Conservation (phyloP, 1,140 invertebrate genomes). For the Drosophila chauvacae region DNA sequence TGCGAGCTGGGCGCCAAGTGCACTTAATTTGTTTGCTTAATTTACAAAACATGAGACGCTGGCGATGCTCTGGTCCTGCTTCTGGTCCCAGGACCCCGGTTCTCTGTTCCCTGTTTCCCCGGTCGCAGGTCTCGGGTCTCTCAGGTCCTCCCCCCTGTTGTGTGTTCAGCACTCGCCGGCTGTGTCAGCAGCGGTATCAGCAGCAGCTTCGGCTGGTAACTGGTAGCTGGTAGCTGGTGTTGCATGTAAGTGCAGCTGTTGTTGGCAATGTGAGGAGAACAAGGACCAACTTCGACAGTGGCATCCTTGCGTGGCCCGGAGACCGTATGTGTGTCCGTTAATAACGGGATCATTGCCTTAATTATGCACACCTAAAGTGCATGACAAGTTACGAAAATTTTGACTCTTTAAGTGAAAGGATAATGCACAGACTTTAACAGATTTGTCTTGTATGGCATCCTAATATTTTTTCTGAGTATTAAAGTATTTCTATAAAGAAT, state of each 20-base stretch:
- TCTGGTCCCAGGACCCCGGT: conserved; percentile 15
- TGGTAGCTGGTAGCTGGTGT: conserved; percentile 22
- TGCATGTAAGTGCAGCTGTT: conserved; percentile 55
- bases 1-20: conserved; percentile 69
- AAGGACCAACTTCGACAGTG: conserved; percentile 44
- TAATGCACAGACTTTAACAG: not conserved
- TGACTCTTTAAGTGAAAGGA: not conserved
- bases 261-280: conserved; percentile 46
- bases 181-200: conserved; percentile 41
- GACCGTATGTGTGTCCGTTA: conserved; percentile 24
- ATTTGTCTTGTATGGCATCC: too few relatives aligned
- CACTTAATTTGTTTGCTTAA: conserved; percentile 84
- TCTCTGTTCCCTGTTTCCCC: conserved; percentile 3
- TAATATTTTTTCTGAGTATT: not conserved
- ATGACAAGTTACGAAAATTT: conserved; percentile 3
- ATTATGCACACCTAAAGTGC: conserved; percentile 56
- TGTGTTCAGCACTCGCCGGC: conserved; percentile 38
- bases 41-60: conserved; percentile 79
- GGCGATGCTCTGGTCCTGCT: conserved; percentile 22
- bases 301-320: not conserved
- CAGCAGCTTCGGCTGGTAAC: conserved; percentile 24
- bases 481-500: not conserved
- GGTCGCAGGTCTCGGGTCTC: not conserved
- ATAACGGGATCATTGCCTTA: conserved; percentile 52
- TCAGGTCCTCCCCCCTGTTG: conserved; percentile 18